Conservation (phyloP, 2,113 vertebrate genomes). For the Paradisaea rubra region DNA sequence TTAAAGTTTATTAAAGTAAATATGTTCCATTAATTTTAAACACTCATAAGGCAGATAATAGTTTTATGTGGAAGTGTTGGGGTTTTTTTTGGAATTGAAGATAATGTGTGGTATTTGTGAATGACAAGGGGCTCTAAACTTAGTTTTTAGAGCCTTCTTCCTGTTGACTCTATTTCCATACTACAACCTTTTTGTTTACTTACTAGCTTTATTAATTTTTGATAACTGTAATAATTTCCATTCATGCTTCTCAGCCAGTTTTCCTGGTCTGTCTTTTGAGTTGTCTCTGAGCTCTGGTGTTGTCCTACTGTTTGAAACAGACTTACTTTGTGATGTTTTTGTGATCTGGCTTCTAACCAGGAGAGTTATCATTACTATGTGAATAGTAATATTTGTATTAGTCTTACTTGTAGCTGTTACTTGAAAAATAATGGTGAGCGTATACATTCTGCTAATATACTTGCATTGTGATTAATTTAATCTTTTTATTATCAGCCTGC, state of each 20-base stretch:
- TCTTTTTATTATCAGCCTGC: slow-evolving; percentile 76
- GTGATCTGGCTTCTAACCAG: neutral
- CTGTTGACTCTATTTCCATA: neutral
- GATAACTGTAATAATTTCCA: neutral
- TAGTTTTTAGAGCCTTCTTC: neutral
- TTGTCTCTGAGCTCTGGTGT: neutral
- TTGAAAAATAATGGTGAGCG: neutral
- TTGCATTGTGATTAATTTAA: neutral
- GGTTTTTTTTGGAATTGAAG: neutral
- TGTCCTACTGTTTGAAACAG: neutral
- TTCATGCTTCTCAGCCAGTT: neutral
- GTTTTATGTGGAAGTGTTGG: neutral
- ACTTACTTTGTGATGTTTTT: neutral
- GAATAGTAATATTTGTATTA: neutral
- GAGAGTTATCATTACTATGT: neutral
- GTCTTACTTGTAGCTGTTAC: neutral
- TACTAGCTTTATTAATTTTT: neutral
- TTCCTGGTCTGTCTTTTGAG: neutral
- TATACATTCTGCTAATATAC: neutral
- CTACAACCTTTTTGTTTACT: neutral
- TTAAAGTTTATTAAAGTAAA: neutral
- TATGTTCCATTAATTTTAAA: neutral
- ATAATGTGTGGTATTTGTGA: neutral
- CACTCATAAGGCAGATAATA: neutral
- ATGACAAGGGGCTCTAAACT: neutral